Evolutionary conservation across 2,888 invertebrate genomes (phyloP).

Genomic region (Eudasyphora cyanicolor): DNA sequence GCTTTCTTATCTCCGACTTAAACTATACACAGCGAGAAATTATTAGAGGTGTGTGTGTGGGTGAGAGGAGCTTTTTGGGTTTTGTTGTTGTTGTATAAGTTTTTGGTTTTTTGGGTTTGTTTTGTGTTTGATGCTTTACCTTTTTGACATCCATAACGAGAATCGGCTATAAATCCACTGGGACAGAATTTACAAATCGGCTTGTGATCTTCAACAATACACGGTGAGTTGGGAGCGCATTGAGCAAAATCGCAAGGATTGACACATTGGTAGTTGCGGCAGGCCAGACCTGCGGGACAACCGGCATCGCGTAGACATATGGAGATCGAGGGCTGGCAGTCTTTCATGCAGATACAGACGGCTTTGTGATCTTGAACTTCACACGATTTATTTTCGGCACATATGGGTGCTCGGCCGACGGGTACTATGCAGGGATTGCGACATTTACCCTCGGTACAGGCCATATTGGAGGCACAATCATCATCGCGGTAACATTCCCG

Average conservation of each 20-base stretch:
- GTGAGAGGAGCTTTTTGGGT: slow-evolving; percentile 68
- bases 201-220: slow-evolving; percentile 96
- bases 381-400: slow-evolving; percentile 91
- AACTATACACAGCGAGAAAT: slow-evolving; percentile 62
- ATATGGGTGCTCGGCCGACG: slow-evolving; percentile 83
- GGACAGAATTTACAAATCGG: slow-evolving; percentile 98
- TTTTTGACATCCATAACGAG: slow-evolving; percentile 96
- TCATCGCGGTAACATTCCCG: slow-evolving; percentile 90
- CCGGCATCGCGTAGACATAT: slow-evolving; percentile 94
- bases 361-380: slow-evolving; percentile 93
- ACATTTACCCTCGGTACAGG: slow-evolving; percentile 91
- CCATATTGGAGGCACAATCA: slow-evolving; percentile 92
- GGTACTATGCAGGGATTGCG: slow-evolving; percentile 90
- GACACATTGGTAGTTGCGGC: slow-evolving; percentile 93
- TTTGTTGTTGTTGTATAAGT: slow-evolving; percentile 22
- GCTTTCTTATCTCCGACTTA: slow-evolving; percentile 42
- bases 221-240: slow-evolving; percentile 92
- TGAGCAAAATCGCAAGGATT: slow-evolving; percentile 93
- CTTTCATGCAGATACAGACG: slow-evolving; percentile 91
- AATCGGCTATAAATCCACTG: slow-evolving; percentile 94
- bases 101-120: slow-evolving; percentile 59
- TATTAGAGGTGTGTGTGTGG: slow-evolving; percentile 59
- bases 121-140: slow-evolving; percentile 85
- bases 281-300: slow-evolving; percentile 91
- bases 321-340: slow-evolving; percentile 91